Evolutionary conservation across 2,888 invertebrate species (phyloP), one percentile per base, ranked within the genome.

Genomic region (Andricus curvator): DNA sequence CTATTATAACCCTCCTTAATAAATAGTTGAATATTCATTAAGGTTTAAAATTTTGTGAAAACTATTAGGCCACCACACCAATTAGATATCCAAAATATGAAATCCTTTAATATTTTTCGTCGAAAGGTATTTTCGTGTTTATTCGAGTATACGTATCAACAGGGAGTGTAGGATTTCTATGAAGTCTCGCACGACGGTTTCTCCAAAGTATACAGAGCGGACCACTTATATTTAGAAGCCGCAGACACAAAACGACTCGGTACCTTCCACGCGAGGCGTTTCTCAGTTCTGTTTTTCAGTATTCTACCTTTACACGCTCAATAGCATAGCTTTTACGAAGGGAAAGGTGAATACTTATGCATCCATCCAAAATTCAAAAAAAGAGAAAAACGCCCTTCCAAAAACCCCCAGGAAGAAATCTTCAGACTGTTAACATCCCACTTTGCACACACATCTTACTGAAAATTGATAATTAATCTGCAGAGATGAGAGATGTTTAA

Each of bases 221-320:
- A 56, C 81, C 74, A 81, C 83, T 80, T 84, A 84, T 84, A 84
- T 84, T 84, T 84, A 84, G 84, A 84, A 81, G 56, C 80, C 82
- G 84, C 83, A 84, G 84, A 84, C 84, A 84, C 84, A 84, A 84
- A 84, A 84, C 84, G 81, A 84, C 84, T 84, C 67, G 80, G 81
- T 80, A 84, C 80, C 82, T 84, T 80, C 76, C 37, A 76, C 76
- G 67, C 82, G 80, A 74, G 78, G 77, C 15, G 62, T 62, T 62
- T 62, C 25, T 62, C 62, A 60, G 74, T 78, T 81, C 80, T 81
- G 79, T 84, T 84, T 84, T 84, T 82, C 82, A 74, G 51, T 74
- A 56, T 74, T 37, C 22, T 66, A 66, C 66, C 66, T 66, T 66
- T 66, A 66, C 66, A 41, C 20, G 41, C n/a, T 20, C 9, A 66